phyloP scores from a whole-genome alignment of 2,888 invertebrate species.

The Sarcophaga variegata region DNA sequence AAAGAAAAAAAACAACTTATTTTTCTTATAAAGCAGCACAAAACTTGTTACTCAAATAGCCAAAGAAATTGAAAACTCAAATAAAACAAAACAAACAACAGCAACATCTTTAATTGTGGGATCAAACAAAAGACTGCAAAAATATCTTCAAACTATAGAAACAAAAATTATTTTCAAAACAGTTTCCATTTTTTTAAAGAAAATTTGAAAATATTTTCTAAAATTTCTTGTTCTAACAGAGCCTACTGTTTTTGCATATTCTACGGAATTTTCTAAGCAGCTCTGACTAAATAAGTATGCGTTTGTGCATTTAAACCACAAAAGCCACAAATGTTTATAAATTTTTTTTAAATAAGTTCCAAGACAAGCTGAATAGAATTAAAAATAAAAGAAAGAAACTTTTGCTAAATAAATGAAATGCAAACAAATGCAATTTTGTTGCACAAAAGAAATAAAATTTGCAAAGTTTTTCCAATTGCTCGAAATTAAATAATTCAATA shows the following conservation, averaged over 20 bases:
- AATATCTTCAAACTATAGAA: too few relatives aligned
- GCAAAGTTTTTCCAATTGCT: too few relatives aligned
- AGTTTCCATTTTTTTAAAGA: neutral
- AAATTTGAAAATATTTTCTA: neutral
- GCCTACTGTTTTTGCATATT: neutral
- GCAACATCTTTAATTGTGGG: neutral
- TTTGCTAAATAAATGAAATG: slow-evolving; percentile 23
- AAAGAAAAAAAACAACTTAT: neutral
- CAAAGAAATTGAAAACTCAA: slow-evolving; percentile 52
- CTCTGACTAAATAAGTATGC: neutral
- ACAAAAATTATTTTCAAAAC: neutral
- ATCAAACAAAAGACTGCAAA: too few relatives aligned
- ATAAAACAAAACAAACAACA: slow-evolving; percentile 19
- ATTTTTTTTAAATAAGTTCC: slow-evolving; percentile 9
- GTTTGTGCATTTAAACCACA: slow-evolving; percentile 16
- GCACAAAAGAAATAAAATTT: neutral
- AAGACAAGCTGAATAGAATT: neutral
- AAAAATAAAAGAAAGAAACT: slow-evolving; percentile 6
- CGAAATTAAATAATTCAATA: too few relatives aligned
- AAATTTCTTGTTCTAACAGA: neutral
- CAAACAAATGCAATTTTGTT: neutral
- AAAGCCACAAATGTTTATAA: slow-evolving; percentile 26
- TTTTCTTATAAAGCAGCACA: neutral
- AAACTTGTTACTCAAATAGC: slow-evolving; percentile 10
- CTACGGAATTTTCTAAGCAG: slow-evolving; percentile 2